Evolutionary conservation across 2,113 vertebrate genomes (phyloP), one percentile per base, ranked within the genome.

Genomic region (Acanthisitta chloris): DNA sequence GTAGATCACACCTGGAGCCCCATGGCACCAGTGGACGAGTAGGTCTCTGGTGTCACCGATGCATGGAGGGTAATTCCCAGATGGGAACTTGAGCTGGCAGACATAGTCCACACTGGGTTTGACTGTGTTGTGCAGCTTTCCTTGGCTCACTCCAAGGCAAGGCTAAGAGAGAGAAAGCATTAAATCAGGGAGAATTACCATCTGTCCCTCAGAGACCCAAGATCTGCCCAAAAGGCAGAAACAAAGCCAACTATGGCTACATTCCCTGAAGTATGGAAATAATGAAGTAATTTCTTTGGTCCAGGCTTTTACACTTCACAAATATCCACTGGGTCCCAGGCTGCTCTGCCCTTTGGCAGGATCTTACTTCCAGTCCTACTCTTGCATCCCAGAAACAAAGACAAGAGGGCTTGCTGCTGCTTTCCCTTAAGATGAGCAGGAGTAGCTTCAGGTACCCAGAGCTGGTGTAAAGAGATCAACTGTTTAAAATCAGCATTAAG

Each of bases 11-110:
- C 99, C 99, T 0, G 99, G 99, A 14, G 99, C 97, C 3, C 99
- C 99, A 2, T 99, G 99, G 95, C 99, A 99, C 99, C 99, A 99
- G 86, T 99, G 99, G 34, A 99, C 98, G 28, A 99, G 98, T 12
- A 99, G 98, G 95, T 99, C 99, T n/a, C 98, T 98, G 29, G 93
- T 97, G 43, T 99, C 99, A 2, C 98, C 98, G 9, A 99, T 88
- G 91, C 99, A 99, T 0, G 99, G 98, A 12, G 99, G 99, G 95
- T 98, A 99, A 96, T 99, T 99, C 78, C 99, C 99, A 0, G 99
- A 98, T 3, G 98, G 98, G 85, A 99, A 99, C 94, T 98, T 99
- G 26, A 99, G 98, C 31, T 98, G 98, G 95, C 98, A 98, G 77
- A 99, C 98, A 3, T 98, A 98, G 95, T 99, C 99, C 38, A 99